A percentile compares a stretch with the other conserved stretches of the same genome.
phyloP scores from a whole-genome alignment of 2,888 invertebrate genomes.

The Synergus gifuensis region DNA sequence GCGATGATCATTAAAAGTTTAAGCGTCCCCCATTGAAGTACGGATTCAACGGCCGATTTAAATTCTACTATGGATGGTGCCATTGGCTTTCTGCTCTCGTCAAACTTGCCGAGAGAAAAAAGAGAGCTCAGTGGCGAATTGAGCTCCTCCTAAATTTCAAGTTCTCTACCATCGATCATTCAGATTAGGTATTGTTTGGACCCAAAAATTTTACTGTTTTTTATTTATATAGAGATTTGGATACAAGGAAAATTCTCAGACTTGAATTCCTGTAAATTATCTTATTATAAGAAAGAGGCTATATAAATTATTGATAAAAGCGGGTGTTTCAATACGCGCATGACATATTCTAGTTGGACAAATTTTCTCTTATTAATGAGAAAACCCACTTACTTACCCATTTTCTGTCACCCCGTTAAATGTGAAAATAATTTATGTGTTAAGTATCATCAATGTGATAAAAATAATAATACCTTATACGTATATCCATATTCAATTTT shows the following conservation, averaged over 20 bases:
- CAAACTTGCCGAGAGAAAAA: slow-evolving; percentile 30
- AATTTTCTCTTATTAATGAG: no score
- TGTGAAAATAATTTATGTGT: no score
- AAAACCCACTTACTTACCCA: no score
- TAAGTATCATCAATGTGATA: no score
- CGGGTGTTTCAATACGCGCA: no score
- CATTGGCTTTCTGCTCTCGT: slow-evolving; percentile 40
- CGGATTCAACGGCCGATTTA: slow-evolving; percentile 67
- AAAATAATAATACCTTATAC: no score
- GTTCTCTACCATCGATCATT: slow-evolving; percentile 10
- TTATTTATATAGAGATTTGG: neutral
- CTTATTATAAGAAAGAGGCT: no score
- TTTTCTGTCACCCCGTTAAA: no score
- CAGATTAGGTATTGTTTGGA: slow-evolving; percentile 3
- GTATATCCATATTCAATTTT: neutral
- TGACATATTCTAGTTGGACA: no score
- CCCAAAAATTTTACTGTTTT: neutral
- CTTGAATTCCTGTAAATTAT: neutral
- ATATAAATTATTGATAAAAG: no score
- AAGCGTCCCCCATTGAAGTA: slow-evolving; percentile 71
- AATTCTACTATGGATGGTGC: slow-evolving; percentile 64
- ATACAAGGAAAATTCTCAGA: neutral
- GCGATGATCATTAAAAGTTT: slow-evolving; percentile 75
- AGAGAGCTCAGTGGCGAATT: slow-evolving; percentile 17
- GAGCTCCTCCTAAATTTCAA: slow-evolving; percentile 39